Percentiles rank a stretch among this genome's conserved stretches.
Conservation (phyloP, 2,888 invertebrate genomes). For the Dolomedes plantarius region DNA sequence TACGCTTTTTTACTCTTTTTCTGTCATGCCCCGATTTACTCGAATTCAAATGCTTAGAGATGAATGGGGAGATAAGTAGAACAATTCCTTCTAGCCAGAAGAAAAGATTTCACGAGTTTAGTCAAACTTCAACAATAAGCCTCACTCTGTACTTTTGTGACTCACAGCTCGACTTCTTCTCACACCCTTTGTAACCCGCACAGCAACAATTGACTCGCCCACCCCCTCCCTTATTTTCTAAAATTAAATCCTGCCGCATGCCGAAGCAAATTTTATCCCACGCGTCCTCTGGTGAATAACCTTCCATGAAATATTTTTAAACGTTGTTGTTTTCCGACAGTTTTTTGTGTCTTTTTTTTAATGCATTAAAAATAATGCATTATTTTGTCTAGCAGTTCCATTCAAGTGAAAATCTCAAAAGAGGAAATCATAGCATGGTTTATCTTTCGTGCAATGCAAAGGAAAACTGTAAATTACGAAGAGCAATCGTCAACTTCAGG, state of each 20-base stretch:
- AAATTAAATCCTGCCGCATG: constrained; percentile 30
- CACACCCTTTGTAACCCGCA: background rate
- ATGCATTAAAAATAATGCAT: background rate
- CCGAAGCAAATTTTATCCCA: constrained; percentile 32
- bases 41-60: background rate
- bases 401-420: too few species aligned
- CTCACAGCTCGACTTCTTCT: background rate
- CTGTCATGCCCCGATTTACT: background rate
- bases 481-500: too few species aligned
- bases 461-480: too few species aligned
- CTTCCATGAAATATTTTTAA: constrained; percentile 40
- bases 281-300: constrained; percentile 37
- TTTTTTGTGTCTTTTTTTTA: background rate
- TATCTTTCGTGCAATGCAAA: too few species aligned
- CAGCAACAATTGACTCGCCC: background rate
- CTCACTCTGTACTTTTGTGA: background rate
- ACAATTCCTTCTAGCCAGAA: background rate
- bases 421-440: too few species aligned
- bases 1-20: background rate
- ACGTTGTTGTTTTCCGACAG: background rate
- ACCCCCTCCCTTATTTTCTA: constrained; percentile 26
- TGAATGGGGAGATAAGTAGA: background rate
- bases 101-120: background rate
- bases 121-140: background rate
- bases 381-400: too few species aligned